A percentile compares a stretch with the other conserved stretches of the same genome.
phyloP scores from a whole-genome alignment of 2,888 invertebrate genomes.

The Heliconius ismenius region DNA sequence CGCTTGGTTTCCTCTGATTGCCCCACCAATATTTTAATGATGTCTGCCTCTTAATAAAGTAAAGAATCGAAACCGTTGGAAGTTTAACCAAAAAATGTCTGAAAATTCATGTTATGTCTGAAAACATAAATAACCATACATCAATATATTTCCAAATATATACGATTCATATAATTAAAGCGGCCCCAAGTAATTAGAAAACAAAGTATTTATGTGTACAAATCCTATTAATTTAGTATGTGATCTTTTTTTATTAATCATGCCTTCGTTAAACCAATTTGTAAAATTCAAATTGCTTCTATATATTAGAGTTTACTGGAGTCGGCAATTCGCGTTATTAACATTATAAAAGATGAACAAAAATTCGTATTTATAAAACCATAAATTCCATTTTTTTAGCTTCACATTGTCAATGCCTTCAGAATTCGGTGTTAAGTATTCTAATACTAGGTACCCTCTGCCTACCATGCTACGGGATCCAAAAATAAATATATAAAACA shows the following conservation, averaged over 20 bases:
- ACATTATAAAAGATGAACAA: not conserved
- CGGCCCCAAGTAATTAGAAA: not conserved
- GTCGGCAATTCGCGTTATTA: slow-evolving; percentile 1
- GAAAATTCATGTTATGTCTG: no score
- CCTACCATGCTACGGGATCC: no score
- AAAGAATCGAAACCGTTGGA: no score
- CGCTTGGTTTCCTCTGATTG: no score
- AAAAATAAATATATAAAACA: not conserved
- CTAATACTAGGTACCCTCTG: no score
- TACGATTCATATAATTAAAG: not conserved
- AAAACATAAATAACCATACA: not conserved
- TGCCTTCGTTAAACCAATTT: not conserved
- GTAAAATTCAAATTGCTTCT: slow-evolving; percentile 1
- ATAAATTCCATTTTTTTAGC: not conserved
- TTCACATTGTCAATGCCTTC: no score
- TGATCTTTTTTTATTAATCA: not conserved
- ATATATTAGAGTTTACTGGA: not conserved
- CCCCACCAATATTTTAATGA: no score
- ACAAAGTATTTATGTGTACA: slow-evolving; percentile 6
- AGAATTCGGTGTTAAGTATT: no score
- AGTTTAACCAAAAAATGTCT: no score
- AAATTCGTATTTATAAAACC: not conserved
- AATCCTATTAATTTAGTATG: slow-evolving; percentile 4
- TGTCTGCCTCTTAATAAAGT: no score
- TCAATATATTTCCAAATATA: not conserved